Base-by-base conservation (phyloP, 2,888 invertebrate species). In the Megastigmus dorsalis region DNA sequence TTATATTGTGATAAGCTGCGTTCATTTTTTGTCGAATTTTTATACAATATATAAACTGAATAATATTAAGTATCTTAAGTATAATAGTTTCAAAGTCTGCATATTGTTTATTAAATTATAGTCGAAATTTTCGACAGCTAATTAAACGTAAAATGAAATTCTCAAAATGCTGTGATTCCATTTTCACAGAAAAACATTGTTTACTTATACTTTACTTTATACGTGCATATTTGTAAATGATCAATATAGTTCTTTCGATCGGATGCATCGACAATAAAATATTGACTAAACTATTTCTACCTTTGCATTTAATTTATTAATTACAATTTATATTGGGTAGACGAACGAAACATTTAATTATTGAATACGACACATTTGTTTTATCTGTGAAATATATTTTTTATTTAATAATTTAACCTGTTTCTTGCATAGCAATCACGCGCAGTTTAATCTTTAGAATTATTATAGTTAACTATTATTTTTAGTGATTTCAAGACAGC, bases 1-100 rank as follows among this genome's bases (percentile, higher is more conserved):
- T 59, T 55, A 28, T 77, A 80, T 78, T 80, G 80, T 80, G 80
- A 80, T 80, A 79, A 79, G 78, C 76, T 79, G 74, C 76, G 78
- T 78, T 76, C 57, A 71, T 77, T 74, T 50, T 57, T 59, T 43
- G 4, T 45, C 48, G 33, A 57, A 33, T 28, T 71, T 62, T 67
- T 62, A 41, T 48, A 66, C 45, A 55, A 65, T 66, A n/a, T 57
- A 33, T 45, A 55, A 60, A 23, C 52, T 41, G 15, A 15, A 23
- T 68, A 69, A 54, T 63, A n/a, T 33, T 62, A 67, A 67, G 55
- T 62, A 54, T 63, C 9, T 33, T 62, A 67, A 67, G 55, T 62
- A 54, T 57, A 28, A 15, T 60, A 45, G 33, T 13, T 18, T 57
- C 33, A 45, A 67, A 60, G 43, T 60, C 41, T 59, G 30, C 30